These are phyloP conservation scores for Dicycla oo DNA, from an alignment of 2,888 invertebrate genomes.

Conservation along the genomic window DNA sequence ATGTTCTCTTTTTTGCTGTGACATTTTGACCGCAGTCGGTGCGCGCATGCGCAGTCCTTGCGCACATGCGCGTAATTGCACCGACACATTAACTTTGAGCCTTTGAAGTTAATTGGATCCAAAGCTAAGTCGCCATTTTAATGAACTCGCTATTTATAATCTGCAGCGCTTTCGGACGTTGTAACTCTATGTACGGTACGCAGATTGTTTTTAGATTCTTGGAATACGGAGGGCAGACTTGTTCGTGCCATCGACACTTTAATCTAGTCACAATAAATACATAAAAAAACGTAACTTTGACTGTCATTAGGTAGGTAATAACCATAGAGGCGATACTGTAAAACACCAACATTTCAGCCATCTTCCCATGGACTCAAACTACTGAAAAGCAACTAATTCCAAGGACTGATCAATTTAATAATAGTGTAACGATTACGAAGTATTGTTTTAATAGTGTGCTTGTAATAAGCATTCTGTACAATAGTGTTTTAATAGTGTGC, in stretches of 20 bases:
- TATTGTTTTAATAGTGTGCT: not conserved
- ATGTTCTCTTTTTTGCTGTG: conserved; percentile 16
- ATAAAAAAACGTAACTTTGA: not conserved
- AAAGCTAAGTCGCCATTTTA: conserved; percentile 64
- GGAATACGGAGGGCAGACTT: conserved; percentile 30
- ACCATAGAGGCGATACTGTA: not conserved
- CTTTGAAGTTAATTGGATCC: conserved; percentile 83
- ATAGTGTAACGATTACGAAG: too few relatives aligned
- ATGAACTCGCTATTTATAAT: conserved; percentile 61
- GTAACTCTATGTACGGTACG: conserved; percentile 17
- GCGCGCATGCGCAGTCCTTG: conserved; percentile 53
- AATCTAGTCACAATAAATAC: not conserved
- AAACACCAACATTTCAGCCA: not conserved
- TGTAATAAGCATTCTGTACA: not conserved
- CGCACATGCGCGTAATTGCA: conserved; percentile 71
- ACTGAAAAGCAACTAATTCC: not conserved
- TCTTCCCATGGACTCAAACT: not conserved
- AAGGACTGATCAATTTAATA: not conserved
- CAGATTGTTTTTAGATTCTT: conserved; percentile 30
- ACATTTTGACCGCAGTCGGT: conserved; percentile 44
- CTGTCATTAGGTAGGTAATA: not conserved
- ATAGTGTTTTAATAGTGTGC: too few relatives aligned
- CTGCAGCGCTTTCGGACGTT: conserved; percentile 14
- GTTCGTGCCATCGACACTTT: conserved; percentile 31
- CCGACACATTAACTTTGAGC: conserved; percentile 75